These are phyloP conservation scores for Galbula dea DNA, from an alignment of 2,113 vertebrate genomes.

Conservation along the genomic window DNA sequence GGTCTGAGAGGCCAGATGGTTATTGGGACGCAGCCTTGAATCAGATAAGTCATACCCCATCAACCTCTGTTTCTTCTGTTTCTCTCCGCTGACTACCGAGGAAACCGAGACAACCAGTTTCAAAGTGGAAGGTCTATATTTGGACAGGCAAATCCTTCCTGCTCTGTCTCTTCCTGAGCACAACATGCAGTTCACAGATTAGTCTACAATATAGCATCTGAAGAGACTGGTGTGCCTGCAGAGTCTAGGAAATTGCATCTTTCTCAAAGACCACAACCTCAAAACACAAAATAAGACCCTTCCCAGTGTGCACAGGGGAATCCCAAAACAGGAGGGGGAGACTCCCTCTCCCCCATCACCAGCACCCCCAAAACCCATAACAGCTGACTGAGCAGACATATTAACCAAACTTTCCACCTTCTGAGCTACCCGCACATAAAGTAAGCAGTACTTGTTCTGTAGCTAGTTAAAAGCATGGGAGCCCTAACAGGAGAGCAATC, in stretches of 20 bases:
- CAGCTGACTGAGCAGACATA: background rate
- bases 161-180: background rate
- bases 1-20: background rate
- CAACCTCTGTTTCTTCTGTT: constrained; percentile 5
- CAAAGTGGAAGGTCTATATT: background rate
- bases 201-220: background rate
- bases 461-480: background rate
- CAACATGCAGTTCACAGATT: background rate
- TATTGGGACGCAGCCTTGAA: background rate
- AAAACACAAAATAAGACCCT: background rate
- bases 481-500: background rate
- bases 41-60: background rate
- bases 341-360: background rate
- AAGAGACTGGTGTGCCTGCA: background rate
- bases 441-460: background rate
- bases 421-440: background rate
- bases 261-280: background rate
- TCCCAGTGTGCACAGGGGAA: background rate
- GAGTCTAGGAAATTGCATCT: background rate
- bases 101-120: background rate
- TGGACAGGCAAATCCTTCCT: constrained; percentile 13
- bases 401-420: background rate
- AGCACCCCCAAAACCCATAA: no score
- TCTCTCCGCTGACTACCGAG: background rate
- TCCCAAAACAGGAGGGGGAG: background rate